These are phyloP conservation scores for Spodoptera frugiperda DNA, from an alignment of 1,140 invertebrate genomes.

Conservation along the genomic window DNA sequence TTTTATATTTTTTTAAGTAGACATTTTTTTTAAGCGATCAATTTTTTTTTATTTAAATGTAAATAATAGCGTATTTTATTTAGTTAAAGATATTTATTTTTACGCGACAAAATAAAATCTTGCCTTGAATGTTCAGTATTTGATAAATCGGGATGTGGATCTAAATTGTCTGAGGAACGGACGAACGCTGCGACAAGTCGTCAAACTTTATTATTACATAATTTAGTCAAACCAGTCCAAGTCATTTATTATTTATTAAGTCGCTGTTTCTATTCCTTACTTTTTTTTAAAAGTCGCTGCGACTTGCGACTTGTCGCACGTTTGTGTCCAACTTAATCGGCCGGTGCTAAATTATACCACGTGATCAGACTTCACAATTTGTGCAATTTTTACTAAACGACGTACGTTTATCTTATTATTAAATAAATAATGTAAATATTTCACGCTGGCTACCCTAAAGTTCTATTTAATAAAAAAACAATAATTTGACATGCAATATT, in stretches of 20 bases:
- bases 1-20: slow-evolving; percentile 61
- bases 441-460: slow-evolving; percentile 19
- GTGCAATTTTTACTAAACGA: slow-evolving; percentile 46
- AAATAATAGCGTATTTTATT: slow-evolving; percentile 58
- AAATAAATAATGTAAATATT: slow-evolving; percentile 38
- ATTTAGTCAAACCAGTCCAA: neutral
- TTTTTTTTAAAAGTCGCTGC: neutral
- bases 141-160: slow-evolving; percentile 28
- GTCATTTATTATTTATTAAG: neutral
- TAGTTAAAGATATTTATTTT: slow-evolving; percentile 41
- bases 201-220: neutral
- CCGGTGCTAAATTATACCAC: slow-evolving; percentile 49
- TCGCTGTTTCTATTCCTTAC: neutral
- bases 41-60: slow-evolving; percentile 56
- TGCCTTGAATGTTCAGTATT: slow-evolving; percentile 52
- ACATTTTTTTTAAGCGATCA: slow-evolving; percentile 49
- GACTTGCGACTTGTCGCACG: slow-evolving; percentile 30
- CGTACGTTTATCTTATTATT: slow-evolving; percentile 43
- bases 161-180: slow-evolving; percentile 1
- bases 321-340: slow-evolving; percentile 26
- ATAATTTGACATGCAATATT: no score
- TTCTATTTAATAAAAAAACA: neutral
- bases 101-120: slow-evolving; percentile 51
- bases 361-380: slow-evolving; percentile 34
- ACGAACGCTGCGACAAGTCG: slow-evolving; percentile 15